Conservation (phyloP, 2,888 invertebrate genomes). For the Iselma pallidipennis region DNA sequence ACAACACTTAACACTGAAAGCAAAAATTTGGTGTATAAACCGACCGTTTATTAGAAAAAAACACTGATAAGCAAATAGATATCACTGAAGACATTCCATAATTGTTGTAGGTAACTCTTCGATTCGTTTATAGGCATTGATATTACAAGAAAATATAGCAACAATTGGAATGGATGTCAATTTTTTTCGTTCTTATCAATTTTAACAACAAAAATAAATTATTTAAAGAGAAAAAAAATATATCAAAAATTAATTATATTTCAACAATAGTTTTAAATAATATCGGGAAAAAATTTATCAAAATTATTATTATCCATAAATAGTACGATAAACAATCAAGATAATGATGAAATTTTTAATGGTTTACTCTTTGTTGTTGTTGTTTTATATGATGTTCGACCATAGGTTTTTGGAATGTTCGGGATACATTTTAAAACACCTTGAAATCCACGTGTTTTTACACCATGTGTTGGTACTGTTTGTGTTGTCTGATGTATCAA, state of each 20-base stretch:
- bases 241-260: slow-evolving; percentile 10
- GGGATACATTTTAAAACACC: slow-evolving; percentile 53
- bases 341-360: slow-evolving; percentile 32
- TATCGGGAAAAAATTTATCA: slow-evolving; percentile 1
- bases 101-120: slow-evolving; percentile 7
- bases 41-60: background rate
- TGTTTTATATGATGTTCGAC: slow-evolving; percentile 33
- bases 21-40: background rate
- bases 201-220: slow-evolving; percentile 10
- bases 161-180: background rate
- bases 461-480: slow-evolving; percentile 38
- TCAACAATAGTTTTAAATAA: slow-evolving; percentile 12
- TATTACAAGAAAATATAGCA: slow-evolving; percentile 12
- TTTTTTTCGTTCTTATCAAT: background rate
- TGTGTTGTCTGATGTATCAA: slow-evolving; percentile 58
- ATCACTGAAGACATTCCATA: slow-evolving; percentile 2
- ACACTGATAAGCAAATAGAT: background rate
- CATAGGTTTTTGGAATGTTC: slow-evolving; percentile 33
- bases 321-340: slow-evolving; percentile 28
- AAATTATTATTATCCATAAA: too few relatives aligned
- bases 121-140: slow-evolving; percentile 18
- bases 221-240: slow-evolving; percentile 2
- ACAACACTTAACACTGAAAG: background rate
- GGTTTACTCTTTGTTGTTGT: slow-evolving; percentile 33
- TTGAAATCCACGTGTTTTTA: slow-evolving; percentile 41